Evolutionary conservation across 2,888 invertebrate species (phyloP), one percentile per base, ranked within the genome.

Genomic region (Microplitis deprimator): DNA sequence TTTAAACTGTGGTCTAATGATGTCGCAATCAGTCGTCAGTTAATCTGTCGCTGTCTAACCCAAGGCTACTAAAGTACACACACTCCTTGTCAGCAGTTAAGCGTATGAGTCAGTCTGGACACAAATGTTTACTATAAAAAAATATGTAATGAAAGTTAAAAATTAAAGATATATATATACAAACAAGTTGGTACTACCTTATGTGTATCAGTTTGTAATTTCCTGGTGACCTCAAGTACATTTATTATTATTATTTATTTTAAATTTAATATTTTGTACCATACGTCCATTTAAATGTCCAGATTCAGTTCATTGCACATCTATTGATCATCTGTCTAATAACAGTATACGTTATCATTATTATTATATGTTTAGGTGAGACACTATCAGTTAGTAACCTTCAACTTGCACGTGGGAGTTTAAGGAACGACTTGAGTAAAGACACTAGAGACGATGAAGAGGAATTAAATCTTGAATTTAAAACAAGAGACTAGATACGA

Each of bases 171-270:
- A 29, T 4, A 29, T 29, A 29, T 29, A 29, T 29, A 29, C 2
- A 29, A 29, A 29, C 29, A 29, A 29, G 29, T 29, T 29, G 29
- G 4, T 29, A 5, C 20, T 65, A 5, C 38, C n/a, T 29, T 69
- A 83, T 81, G 82, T 83, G 84, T 84, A 84, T 85, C 83, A 84
- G 85, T 86, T 85, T 86, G 85, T 81, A 81, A 86, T 86, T 88
- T 88, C 88, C 87, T 87, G 87, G 84, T 87, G 88, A 85, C 88
- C 88, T 88, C 87, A 86, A 81, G 84, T 84, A 82, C 83, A 83
- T 83, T 82, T 81, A 80, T 84, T 3, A 29, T 4, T 29, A 29
- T 4, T 29, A 29, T 29, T 29, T 4, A 29, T 29, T 29, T 29
- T 29, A 29, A 29, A 29, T 29, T 29, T 29, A 3, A 29, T 4